Evolutionary conservation across 2,797 vertebrate genomes (phyloP), one percentile per base, ranked within the genome.

Genomic region (Sparus aurata): DNA sequence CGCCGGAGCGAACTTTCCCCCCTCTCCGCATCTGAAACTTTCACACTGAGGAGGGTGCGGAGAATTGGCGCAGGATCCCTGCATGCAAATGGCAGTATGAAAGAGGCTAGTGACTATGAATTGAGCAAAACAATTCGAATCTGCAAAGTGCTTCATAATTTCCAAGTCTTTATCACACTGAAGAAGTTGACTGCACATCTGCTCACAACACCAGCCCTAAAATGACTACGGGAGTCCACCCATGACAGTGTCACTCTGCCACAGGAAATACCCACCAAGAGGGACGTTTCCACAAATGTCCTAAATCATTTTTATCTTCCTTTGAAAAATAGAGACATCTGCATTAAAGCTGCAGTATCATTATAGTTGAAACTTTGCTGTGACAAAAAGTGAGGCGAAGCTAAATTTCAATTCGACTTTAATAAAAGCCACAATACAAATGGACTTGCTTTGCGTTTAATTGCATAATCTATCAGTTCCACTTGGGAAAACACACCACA

Each of bases 381-480:
- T 7, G 22, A 55, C 43, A 62, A 60, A 64, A 55, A 49, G 10
- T 13, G 11, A 27, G 4, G 18, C 16, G 15, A 47, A 54, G 30
- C 69, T 5, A 47, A n/a, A 50, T 61, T 46, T 43, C 22, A 57
- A 13, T 62, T 67, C 3, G 13, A 46, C 43, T 66, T 74, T 13
- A 23, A 27, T 59, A 65, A 72, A 62, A 20, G 11, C 64, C 38
- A 3, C 45, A 25, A 23, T 18, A 18, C 66, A 63, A 81, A 76
- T 72, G 65, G 46, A 43, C 75, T 27, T 50, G 41, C 88, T 76
- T 85, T 76, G 41, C 4, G 1, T 70, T 67, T 65, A 58, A 73
- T 72, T 67, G 49, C 30, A 12, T 13, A 77, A 76, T 80, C 55
- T 47, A 49, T 72, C 49, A 15, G 52, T 88, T 79, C 67, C 84